Base-by-base conservation (phyloP, 2,113 vertebrate species). In the Indicator indicator region DNA sequence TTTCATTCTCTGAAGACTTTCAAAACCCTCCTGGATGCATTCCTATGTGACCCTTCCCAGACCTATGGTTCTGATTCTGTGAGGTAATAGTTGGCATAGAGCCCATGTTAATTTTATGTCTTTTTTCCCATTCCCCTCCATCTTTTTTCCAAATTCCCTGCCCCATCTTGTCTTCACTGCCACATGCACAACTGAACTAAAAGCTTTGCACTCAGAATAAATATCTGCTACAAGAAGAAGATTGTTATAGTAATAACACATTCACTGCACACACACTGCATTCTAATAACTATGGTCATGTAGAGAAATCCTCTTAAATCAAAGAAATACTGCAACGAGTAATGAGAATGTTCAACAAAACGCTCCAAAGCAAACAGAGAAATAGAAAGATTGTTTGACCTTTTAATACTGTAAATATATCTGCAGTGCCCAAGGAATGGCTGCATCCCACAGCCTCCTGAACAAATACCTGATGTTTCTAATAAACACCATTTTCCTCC, bases 331-430 rank as follows among this genome's bases (percentile, higher is more conserved):
- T 11, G 2, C 36, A 68, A 89, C 5, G 10, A 89, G 84, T 93
- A 93, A 94, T 90, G 75, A 95, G 86, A 96, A 78, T 46, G 60
- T 94, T 96, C 67, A 70, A 64, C 83, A 95, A 84, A 88, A 85
- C n/a, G 64, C 76, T 73, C 59, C 71, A 88, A 91, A 92, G 88
- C 85, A 95, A 88, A 82, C 64, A 68, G 81, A 55, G 86, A 94
- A 93, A 90, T 75, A 68, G 55, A 79, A 96, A 93, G 84, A 96
- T 95, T 95, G 88, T 89, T 94, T 97, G 96, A 96, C 95, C 93
- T 97, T 96, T 97, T 96, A 95, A 96, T 97, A 83, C 93, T 76
- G 74, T 96, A 96, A 96, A 94, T 90, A 93, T 52, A 91, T 82
- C 92, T 89, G 88, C 68, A 84, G 46, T 82, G 79, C 70, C 82